Percentiles rank a stretch among this genome's conserved stretches.
phyloP scores from a whole-genome alignment of 2,888 invertebrate species.

The Agonopterix arenella region DNA sequence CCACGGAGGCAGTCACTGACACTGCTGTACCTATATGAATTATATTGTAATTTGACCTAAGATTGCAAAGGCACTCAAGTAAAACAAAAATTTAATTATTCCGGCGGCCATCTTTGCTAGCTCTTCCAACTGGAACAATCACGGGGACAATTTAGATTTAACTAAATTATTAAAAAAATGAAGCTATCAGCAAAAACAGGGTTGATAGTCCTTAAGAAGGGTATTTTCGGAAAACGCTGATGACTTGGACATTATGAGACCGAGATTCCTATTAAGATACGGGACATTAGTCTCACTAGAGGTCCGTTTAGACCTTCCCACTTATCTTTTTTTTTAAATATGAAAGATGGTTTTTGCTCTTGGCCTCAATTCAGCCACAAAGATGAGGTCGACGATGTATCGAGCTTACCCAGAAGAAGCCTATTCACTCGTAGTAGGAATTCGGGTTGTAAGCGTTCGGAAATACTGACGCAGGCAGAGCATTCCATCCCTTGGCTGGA shows the following conservation, averaged over 20 bases:
- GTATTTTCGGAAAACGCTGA: constrained; percentile 67
- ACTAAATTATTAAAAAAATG: constrained; percentile 52
- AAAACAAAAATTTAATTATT: background rate
- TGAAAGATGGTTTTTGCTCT: too few species aligned
- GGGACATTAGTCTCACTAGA: constrained; percentile 57
- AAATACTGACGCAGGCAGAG: too few species aligned
- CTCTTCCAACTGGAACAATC: constrained; percentile 18
- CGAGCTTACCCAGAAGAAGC: too few species aligned
- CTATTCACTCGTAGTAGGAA: too few species aligned
- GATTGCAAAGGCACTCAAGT: background rate
- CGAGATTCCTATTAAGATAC: constrained; percentile 73
- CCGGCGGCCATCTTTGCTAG: background rate
- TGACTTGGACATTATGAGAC: constrained; percentile 68
- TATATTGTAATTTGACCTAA: too few species aligned
- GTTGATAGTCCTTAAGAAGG: constrained; percentile 39
- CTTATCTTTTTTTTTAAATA: constrained; percentile 6
- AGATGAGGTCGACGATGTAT: too few species aligned
- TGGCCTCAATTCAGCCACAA: too few species aligned
- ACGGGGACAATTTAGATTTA: constrained; percentile 29
- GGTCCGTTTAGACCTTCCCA: constrained; percentile 26
- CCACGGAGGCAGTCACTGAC: too few species aligned
- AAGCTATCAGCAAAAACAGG: constrained; percentile 49
- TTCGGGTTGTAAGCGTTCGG: too few species aligned
- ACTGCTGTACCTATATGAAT: too few species aligned
- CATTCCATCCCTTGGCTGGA: too few species aligned